Base-by-base conservation (phyloP, 1,140 invertebrate genomes). In the Drosophila trapezifrons region DNA sequence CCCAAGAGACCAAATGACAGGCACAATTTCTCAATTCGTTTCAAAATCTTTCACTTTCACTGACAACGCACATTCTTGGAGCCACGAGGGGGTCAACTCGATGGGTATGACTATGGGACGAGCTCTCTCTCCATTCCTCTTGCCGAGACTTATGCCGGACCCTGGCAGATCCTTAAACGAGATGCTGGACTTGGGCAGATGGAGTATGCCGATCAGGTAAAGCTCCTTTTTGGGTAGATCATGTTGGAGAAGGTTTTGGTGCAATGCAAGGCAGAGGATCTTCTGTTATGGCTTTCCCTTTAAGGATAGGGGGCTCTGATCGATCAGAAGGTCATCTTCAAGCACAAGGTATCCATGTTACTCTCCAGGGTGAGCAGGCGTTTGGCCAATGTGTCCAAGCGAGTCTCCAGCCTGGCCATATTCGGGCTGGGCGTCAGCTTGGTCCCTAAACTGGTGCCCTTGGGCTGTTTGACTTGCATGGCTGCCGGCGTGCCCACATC, bases 31-130 rank as follows among this genome's bases (percentile, higher is more conserved):
- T 58, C 46, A 20, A 59, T 42, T 57, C 13, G 2, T 42, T 43
- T 57, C 40, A 37, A 58, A 42, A 54, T 58, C 32, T 57, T 67
- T 56, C 18, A 77, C 79, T 83, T 86, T 83, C 83, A 73, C 82
- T 72, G 64, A 67, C 38, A 29, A 56, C 57, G 45, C 55, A 43
- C 76, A 82, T 78, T 67, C 55, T 64, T 67, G 60, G 38, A 57
- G 75, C 45, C 43, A 27, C 15, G 3, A 22, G n/a, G 17, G 40
- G 13, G 22, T 62, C 51, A 37, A 54, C 25, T 29, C n/a, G 9
- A 3, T 35, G 17, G 32, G n/a, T 22, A 35, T 35, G 27, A n/a
- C 20, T 25, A 32, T 32, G 20, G 7, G 12, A 35, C 10, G 8
- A 22, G 17, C 2, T 57, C 27, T 7, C 37, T 0, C 10, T 10